Evolutionary conservation across 2,113 vertebrate species (phyloP), one percentile per base, ranked within the genome.

Genomic region (Hemichromis elongatus): DNA sequence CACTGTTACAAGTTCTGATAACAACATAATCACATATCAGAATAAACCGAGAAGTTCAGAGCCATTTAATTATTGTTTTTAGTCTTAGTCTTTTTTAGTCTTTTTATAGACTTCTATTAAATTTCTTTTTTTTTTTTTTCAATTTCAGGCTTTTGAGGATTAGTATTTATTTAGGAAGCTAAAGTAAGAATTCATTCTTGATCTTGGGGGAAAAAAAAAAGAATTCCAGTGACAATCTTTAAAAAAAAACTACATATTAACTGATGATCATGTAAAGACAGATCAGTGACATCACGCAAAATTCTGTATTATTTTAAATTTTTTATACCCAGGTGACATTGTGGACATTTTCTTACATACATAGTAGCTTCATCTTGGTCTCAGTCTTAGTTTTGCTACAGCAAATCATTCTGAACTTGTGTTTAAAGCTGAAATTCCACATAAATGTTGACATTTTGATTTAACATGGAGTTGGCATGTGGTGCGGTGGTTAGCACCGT

Each of bases 41-140:
- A 75, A 75, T 50, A 50, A 75, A 75, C 68, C n/a, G 42, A 50
- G 9, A 50, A 50, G 16, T 75, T 30, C 13, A 70, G 63, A 24
- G n/a, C 63, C 63, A 16, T 42, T 24, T 66, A 66, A 66, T 66
- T 66, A 21, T 40, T 40, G 33, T 40, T 66, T 66, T 40, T n/a
- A n/a, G n/a, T n/a, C n/a, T 35, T 35, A 66, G 35, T 21, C 3
- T 68, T 40, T 68, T 68, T 35, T 35, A 66, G 35, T 21, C 3
- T 68, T 40, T 68, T 68, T 0, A 0, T 45, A 42, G 40, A 68
- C 66, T 18, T 42, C 1, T 9, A 26, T 70, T 45, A 45, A 70
- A 45, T 19, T 6, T 45, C 66, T 1, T 30, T 30, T 30, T 30
- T 40, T 40, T 3, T 68, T 42, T 42, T 68, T 68, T 68, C 12